Evolutionary conservation across 1,140 invertebrate species (phyloP), one percentile per base, ranked within the genome.

Genomic region (Cydia strobilella): DNA sequence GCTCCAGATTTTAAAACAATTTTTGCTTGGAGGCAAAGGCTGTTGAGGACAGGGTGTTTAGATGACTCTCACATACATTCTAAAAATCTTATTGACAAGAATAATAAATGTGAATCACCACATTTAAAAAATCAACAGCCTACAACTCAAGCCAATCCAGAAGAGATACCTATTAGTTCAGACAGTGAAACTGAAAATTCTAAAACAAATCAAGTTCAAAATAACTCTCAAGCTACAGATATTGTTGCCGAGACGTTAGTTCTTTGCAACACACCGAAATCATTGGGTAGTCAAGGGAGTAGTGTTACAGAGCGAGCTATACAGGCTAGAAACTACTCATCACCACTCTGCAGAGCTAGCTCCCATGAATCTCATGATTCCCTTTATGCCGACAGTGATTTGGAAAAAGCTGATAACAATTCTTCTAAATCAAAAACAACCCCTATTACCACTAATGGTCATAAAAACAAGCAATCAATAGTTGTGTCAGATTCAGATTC

Each of bases 1-100:
- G 91, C 92, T 35, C 93, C 93, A 66, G 91, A 93, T 81, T 93
- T 90, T 74, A 89, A 93, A 82, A 93, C 90, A 75, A 91, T 94
- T 62, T 94, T 92, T 87, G 83, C 83, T 45, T 93, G 90, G 92
- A 80, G 92, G 31, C 90, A 93, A 76, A 81, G 84, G n/a, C 82
- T 94, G 23, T 65, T 93, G 9, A 75, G 76, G n/a, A 92, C 87
- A 72, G 93, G 93, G 6, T 94, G 93, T 79, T 82, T 94, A 74
- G 84, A 89, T 71, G 92, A 94, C 79, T 79, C 83, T 74, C 93
- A 94, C 82, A 59, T 78, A 66, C 83, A 88, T 45, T 42, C 65
- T 31, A 86, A 84, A 42, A 72, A 76, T 72, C 75, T 74, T 76
- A 72, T 62, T 9, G 72, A 71, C 39, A 51, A 35, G 74, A 72